Evolutionary conservation across 2,113 vertebrate species (phyloP).

Genomic region (Pachycephala philippinensis): DNA sequence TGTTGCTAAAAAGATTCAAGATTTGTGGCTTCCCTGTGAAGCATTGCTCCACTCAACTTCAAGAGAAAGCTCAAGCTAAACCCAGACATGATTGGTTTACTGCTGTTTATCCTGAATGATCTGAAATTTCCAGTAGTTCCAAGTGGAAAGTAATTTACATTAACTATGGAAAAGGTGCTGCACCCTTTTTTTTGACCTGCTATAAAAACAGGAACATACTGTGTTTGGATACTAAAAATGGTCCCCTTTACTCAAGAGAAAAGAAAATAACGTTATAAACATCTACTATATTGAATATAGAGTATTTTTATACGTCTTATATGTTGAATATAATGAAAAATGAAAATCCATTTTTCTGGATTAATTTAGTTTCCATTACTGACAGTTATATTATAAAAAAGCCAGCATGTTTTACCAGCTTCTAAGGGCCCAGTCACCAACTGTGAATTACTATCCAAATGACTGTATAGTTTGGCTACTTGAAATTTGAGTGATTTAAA

Average conservation of each 20-base stretch:
- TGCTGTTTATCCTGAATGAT: background rate
- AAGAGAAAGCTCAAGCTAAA: background rate
- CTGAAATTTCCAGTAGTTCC: background rate
- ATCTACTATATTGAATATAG: background rate
- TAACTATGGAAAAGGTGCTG: background rate
- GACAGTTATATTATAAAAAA: background rate
- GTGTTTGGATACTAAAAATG: background rate
- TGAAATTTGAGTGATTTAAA: background rate
- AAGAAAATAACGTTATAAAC: background rate
- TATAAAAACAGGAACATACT: background rate
- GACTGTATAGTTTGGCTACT: background rate
- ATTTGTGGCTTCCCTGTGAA: background rate
- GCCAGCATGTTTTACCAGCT: background rate
- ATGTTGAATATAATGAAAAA: background rate
- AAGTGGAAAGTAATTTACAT: background rate
- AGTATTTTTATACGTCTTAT: background rate
- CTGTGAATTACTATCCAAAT: background rate
- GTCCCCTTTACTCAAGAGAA: background rate
- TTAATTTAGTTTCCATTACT: background rate
- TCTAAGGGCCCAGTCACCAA: background rate
- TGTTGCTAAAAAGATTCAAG: background rate
- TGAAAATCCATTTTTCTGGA: background rate
- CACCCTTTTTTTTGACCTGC: background rate
- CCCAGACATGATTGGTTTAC: background rate
- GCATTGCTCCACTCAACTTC: background rate